Base-by-base conservation (phyloP, 2,797 vertebrate species). In the Menidia menidia region DNA sequence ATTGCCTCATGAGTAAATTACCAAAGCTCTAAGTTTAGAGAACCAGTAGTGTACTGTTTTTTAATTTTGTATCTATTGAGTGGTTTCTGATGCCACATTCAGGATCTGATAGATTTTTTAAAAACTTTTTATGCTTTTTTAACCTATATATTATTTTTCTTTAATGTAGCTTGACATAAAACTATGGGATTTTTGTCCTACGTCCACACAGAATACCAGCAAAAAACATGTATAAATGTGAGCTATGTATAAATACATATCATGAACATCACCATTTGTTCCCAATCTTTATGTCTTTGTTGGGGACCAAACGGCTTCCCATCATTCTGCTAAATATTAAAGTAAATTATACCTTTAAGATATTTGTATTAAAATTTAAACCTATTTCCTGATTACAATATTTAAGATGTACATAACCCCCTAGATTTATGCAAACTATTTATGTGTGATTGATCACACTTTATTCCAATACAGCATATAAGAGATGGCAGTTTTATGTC, bases 401-500 rank as follows among this genome's bases (percentile, higher is more conserved):
- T 69, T 71, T 3, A 60, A 58, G 50, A 51, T 68, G 11, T 63
- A 45, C 10, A 55, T 51, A 59, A 47, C 18, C 32, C 25, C 15
- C 31, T 30, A 5, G 52, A 52, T 30, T 33, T 58, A 25, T 60
- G 33, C 2, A 61, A 51, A 11, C 4, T 65, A 66, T 74, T 70
- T 68, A 25, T 79, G 31, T 65, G 15, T 66, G 33, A 64, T 50
- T 31, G 51, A 9, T 75, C 47, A 58, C 33, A 60, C n/a, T 16
- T 42, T 14, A 41, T 3, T 39, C 42, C 4, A 56, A 5, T 70
- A 16, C 64, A 71, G 55, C 60, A 59, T 61, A 14, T 15, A 59
- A 56, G n/a, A 68, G 3, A 78, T 75, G 66, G 16, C 51, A 75
- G 63, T 81, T 80, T 53, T 71, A 72, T 81, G 58, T 83, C 64